Evolutionary conservation across 2,113 vertebrate genomes (phyloP).

Genomic region (Eurystomus gularis): DNA sequence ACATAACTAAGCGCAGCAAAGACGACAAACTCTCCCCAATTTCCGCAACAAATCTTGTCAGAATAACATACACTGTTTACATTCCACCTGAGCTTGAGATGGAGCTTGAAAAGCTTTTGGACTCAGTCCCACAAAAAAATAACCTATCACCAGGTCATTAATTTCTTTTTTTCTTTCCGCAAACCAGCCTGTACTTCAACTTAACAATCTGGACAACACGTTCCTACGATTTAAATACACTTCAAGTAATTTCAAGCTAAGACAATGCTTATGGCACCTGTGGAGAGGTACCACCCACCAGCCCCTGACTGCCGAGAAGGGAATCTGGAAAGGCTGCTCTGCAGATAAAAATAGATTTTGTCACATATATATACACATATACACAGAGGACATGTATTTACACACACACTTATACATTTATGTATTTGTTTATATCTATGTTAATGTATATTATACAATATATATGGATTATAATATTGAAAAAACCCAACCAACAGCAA

Average conservation of each 20-base stretch:
- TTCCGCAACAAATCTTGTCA: neutral
- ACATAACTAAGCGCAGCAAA: neutral
- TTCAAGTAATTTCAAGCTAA: neutral
- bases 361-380: neutral
- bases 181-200: neutral
- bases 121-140: neutral
- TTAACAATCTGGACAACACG: neutral
- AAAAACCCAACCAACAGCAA: neutral
- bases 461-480: neutral
- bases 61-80: neutral
- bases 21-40: neutral
- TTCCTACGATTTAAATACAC: neutral
- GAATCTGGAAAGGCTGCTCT: neutral
- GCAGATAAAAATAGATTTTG: neutral
- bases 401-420: neutral
- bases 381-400: neutral
- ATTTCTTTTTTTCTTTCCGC: neutral
- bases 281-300: neutral
- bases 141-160: neutral
- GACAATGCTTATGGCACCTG: neutral
- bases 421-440: neutral
- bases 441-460: neutral
- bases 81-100: neutral
- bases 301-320: neutral
- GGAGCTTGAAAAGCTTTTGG: neutral